Conservation (phyloP, 2,113 vertebrate genomes). For the Columba livia region DNA sequence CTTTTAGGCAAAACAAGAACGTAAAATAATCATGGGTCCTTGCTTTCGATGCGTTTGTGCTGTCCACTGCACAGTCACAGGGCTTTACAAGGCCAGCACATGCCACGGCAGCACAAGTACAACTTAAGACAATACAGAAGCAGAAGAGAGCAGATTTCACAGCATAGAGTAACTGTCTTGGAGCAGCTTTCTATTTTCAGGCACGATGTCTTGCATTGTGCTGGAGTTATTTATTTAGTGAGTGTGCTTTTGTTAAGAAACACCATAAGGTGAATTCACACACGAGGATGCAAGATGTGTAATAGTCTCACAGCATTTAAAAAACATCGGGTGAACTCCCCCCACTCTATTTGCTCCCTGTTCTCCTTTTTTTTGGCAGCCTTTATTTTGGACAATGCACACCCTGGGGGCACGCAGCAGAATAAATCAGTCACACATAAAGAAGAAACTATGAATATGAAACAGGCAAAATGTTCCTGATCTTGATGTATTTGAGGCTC, state of each 20-base stretch:
- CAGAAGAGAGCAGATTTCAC: not conserved
- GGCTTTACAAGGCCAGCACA: not conserved
- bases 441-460: constrained; percentile 61
- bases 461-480: constrained; percentile 34
- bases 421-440: constrained; percentile 66
- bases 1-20: not conserved
- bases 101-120: not conserved
- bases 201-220: not conserved
- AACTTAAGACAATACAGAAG: constrained; percentile 5
- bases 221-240: not conserved
- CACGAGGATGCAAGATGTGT: not conserved
- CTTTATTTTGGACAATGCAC: constrained; percentile 67
- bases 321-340: not conserved
- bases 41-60: not conserved
- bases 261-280: constrained; percentile 29
- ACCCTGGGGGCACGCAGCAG: constrained; percentile 37
- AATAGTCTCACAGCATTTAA: constrained; percentile 1
- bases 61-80: not conserved
- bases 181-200: constrained; percentile 25
- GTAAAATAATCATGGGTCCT: not conserved
- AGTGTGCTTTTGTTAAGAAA: not conserved
- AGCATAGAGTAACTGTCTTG: not conserved
- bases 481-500: constrained; percentile 27
- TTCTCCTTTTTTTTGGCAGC: constrained; percentile 21
- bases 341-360: not conserved